These are phyloP conservation scores for Agriopis leucophaearia DNA, from an alignment of 2,888 invertebrate genomes.

Conservation along the genomic window DNA sequence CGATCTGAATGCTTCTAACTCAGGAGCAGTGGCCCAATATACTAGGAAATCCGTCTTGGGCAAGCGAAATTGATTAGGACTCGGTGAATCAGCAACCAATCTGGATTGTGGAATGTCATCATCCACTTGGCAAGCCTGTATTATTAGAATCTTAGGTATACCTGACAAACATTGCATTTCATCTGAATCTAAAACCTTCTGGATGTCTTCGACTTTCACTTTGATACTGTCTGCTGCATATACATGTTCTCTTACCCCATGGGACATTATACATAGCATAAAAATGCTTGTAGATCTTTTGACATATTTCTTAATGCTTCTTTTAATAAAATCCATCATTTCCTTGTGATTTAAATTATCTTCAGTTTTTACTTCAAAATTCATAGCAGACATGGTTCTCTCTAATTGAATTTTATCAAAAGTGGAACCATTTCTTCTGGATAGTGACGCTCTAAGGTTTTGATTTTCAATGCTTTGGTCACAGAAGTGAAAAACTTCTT, in stretches of 20 bases:
- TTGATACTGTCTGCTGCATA: slow-evolving; percentile 77
- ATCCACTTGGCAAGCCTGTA: slow-evolving; percentile 79
- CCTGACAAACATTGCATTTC: slow-evolving; percentile 61
- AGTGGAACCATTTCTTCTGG: slow-evolving; percentile 66
- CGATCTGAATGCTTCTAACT: slow-evolving; percentile 74
- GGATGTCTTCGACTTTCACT: slow-evolving; percentile 74
- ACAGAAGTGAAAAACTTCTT: slow-evolving; percentile 75
- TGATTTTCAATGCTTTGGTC: slow-evolving; percentile 64
- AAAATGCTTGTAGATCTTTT: slow-evolving; percentile 71
- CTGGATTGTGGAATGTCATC: slow-evolving; percentile 53
- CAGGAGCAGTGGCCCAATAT: slow-evolving; percentile 79
- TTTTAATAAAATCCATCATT: slow-evolving; percentile 67
- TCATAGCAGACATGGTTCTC: slow-evolving; percentile 68
- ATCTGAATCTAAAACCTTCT: slow-evolving; percentile 71
- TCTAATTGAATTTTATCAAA: slow-evolving; percentile 65
- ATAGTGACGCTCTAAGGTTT: slow-evolving; percentile 50
- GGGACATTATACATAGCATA: slow-evolving; percentile 77
- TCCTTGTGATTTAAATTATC: slow-evolving; percentile 66
- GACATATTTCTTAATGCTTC: slow-evolving; percentile 62
- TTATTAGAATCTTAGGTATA: slow-evolving; percentile 75
- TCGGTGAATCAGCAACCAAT: slow-evolving; percentile 68
- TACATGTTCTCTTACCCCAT: slow-evolving; percentile 76
- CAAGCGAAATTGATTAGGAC: slow-evolving; percentile 52
- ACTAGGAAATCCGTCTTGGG: slow-evolving; percentile 73
- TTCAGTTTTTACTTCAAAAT: slow-evolving; percentile 68